These are phyloP conservation scores for Gonatopus flavifemur DNA, from an alignment of 1,140 invertebrate genomes.

Conservation along the genomic window DNA sequence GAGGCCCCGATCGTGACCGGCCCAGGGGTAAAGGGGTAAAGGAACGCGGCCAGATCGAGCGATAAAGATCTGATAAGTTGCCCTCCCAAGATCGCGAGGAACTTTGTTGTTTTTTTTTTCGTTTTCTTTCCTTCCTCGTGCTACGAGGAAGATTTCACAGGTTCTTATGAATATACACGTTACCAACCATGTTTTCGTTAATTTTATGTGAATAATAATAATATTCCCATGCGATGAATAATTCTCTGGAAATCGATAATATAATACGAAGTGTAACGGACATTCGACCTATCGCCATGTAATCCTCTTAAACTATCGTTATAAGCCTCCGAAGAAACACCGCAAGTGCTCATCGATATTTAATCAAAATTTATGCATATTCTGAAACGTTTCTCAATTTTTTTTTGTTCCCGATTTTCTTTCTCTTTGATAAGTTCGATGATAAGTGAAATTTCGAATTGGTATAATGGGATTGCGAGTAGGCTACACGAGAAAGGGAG, in stretches of 20 bases:
- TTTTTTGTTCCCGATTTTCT: background rate
- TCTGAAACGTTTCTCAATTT: background rate
- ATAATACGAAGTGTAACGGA: slow-evolving; percentile 53
- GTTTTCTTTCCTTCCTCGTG: slow-evolving; percentile 16
- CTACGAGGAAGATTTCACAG: slow-evolving; percentile 12
- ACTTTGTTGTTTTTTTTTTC: too few species aligned
- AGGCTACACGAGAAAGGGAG: too few species aligned
- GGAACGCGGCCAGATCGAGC: slow-evolving; percentile 53
- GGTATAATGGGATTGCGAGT: slow-evolving; percentile 6
- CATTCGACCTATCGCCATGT: slow-evolving; percentile 45
- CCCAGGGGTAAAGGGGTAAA: slow-evolving; percentile 43
- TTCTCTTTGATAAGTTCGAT: too few species aligned
- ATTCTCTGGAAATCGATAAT: slow-evolving; percentile 33
- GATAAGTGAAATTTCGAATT: too few species aligned
- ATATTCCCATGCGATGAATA: slow-evolving; percentile 13
- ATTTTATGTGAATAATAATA: slow-evolving; percentile 7
- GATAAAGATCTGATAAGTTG: slow-evolving; percentile 58
- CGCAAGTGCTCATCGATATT: slow-evolving; percentile 43
- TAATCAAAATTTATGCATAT: slow-evolving; percentile 42
- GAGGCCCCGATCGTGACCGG: slow-evolving; percentile 53
- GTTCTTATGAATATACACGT: slow-evolving; percentile 8
- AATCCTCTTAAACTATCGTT: slow-evolving; percentile 53
- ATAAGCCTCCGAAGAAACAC: slow-evolving; percentile 50
- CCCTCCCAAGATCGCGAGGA: slow-evolving; percentile 51
- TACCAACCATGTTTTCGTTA: background rate